Evolutionary conservation across 2,113 vertebrate species (phyloP).

Genomic region (Cariama cristata): DNA sequence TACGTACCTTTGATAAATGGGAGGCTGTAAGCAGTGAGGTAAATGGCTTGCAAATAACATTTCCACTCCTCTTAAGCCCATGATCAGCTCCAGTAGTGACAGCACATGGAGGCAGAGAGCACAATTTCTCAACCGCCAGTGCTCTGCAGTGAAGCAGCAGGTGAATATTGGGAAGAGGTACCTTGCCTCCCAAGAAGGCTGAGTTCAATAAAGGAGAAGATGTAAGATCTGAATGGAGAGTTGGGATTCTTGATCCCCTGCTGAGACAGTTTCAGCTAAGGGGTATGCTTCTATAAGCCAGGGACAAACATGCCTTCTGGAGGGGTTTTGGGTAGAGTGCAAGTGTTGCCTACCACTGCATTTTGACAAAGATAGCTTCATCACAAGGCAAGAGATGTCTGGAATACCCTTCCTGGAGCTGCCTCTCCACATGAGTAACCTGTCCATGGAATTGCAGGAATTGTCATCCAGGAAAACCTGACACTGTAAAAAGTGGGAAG

Average conservation of each 20-base stretch:
- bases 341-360: neutral
- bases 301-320: neutral
- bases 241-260: neutral
- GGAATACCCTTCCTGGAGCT: neutral
- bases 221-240: neutral
- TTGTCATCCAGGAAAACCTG: neutral
- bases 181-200: rapidly evolving
- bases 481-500: neutral
- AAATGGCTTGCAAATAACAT: neutral
- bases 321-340: neutral
- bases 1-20: neutral
- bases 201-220: neutral
- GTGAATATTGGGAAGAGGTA: neutral
- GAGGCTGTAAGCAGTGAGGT: neutral
- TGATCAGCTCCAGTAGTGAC: neutral
- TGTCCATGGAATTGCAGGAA: neutral
- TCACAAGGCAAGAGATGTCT: rapidly evolving
- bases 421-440: neutral
- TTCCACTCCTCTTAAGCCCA: neutral
- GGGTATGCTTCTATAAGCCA: neutral
- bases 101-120: neutral
- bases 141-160: neutral
- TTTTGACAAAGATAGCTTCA: neutral
- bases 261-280: neutral
- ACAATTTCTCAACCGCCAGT: neutral